phyloP scores from a whole-genome alignment of 23 tunicate species.

The Ciona savignyi region DNA sequence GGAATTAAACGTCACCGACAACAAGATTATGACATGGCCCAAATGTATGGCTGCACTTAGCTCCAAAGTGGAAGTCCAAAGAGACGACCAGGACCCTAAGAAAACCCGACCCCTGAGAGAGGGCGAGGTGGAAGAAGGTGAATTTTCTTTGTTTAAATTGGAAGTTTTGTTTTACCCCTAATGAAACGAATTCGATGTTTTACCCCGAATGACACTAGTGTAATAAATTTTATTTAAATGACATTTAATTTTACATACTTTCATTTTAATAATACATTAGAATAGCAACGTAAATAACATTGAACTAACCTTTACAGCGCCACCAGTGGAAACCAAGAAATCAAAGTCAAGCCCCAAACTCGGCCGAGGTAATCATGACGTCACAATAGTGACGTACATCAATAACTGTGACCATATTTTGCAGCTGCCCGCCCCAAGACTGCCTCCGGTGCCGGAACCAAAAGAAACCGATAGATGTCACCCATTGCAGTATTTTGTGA shows the following conservation, averaged over 20 bases:
- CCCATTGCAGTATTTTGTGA: background rate
- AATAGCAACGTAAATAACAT: too few species aligned
- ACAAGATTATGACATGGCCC: conserved; percentile 63
- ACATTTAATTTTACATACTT: too few species aligned
- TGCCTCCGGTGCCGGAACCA: conserved; percentile 30
- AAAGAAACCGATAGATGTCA: conserved; percentile 6
- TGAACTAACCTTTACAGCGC: too few species aligned
- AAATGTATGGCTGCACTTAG: conserved; percentile 58
- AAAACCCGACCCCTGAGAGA: conserved; percentile 50
- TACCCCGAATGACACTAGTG: too few species aligned
- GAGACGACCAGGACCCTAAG: conserved; percentile 28
- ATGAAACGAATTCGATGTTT: too few species aligned
- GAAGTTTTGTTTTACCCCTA: too few species aligned
- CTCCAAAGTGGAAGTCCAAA: conserved; percentile 52
- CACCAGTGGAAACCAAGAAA: conserved; percentile 11
- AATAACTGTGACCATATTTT: background rate
- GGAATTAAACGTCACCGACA: conserved; percentile 73
- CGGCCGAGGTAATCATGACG: conserved; percentile 22
- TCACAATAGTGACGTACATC: background rate
- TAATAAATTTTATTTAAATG: too few species aligned
- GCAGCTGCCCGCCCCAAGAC: conserved; percentile 69
- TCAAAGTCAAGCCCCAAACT: conserved; percentile 21
- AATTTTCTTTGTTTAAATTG: too few species aligned
- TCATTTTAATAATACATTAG: too few species aligned
- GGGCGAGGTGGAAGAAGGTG: conserved; percentile 57